Conservation (phyloP, 2,113 vertebrate species). For the Perognathus longimembris region DNA sequence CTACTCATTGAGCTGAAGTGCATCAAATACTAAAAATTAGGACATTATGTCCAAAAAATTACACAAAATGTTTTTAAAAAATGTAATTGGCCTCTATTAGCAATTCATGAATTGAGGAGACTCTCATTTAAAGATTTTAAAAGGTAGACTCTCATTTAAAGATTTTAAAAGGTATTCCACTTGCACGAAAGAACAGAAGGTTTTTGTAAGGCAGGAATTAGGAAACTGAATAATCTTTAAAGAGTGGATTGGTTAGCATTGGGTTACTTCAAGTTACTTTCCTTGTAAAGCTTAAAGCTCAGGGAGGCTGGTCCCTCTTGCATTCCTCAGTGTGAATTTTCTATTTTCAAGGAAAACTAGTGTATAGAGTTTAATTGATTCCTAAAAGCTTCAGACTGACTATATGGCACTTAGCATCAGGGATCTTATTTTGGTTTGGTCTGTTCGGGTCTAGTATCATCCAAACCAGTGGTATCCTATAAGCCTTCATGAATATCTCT, state of each 20-base stretch:
- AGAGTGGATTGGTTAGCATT: not conserved
- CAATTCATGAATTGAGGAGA: not conserved
- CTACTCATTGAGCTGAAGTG: not conserved
- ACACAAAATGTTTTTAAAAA: not conserved
- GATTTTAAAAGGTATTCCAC: not conserved
- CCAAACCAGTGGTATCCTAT: not conserved
- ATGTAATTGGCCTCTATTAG: not conserved
- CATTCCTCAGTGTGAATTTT: not conserved
- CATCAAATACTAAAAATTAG: conserved; percentile 17
- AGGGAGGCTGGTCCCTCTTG: not conserved
- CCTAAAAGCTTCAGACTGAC: not conserved
- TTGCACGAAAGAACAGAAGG: not conserved
- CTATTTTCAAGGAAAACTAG: not conserved
- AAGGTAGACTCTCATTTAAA: not conserved
- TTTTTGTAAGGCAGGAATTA: not conserved
- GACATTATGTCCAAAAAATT: conserved; percentile 6
- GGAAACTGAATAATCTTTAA: not conserved
- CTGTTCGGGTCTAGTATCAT: not conserved
- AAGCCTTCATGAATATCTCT: not conserved
- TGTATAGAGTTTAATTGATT: not conserved
- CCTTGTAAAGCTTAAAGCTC: not conserved
- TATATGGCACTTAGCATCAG: not conserved
- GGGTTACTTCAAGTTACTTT: not conserved
- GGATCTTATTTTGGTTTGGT: not conserved
- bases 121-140: not conserved